Percentiles rank a stretch among this genome's conserved stretches.
Conservation (phyloP, 2,888 invertebrate species). For the Chloromyia formosa region DNA sequence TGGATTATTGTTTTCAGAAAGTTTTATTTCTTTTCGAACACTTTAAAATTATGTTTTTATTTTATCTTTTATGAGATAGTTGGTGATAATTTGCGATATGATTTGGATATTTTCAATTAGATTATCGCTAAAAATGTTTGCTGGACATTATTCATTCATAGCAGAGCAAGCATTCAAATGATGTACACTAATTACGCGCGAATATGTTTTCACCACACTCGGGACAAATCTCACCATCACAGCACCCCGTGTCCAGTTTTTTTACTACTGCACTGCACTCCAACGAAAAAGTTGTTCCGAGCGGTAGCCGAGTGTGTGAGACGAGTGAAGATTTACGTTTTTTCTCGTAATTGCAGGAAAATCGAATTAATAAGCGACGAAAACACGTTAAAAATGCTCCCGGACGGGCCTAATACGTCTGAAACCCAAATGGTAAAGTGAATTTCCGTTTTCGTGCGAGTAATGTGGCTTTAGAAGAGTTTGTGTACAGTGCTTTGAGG, state of each 20-base stretch:
- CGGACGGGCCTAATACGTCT: constrained; percentile 46
- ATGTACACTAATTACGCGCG: too few species aligned
- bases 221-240: not conserved
- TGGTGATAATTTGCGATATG: too few species aligned
- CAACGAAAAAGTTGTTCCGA: not conserved
- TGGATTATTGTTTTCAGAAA: too few species aligned
- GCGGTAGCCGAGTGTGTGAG: not conserved
- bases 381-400: constrained; percentile 43
- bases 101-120: too few species aligned
- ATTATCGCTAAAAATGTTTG: too few species aligned
- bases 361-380: not conserved
- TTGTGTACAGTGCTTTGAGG: constrained; percentile 39
- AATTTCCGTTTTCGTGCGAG: not conserved
- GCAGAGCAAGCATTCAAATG: too few species aligned
- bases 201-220: not conserved
- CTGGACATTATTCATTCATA: too few species aligned
- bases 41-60: too few species aligned
- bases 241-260: not conserved
- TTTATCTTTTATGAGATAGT: too few species aligned
- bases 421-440: constrained; percentile 47
- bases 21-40: too few species aligned
- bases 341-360: not conserved
- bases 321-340: constrained; percentile 14
- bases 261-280: not conserved
- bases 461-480: constrained; percentile 36